These are phyloP conservation scores for Nycticorax nycticorax DNA, from an alignment of 2,113 vertebrate species.

Conservation along the genomic window DNA sequence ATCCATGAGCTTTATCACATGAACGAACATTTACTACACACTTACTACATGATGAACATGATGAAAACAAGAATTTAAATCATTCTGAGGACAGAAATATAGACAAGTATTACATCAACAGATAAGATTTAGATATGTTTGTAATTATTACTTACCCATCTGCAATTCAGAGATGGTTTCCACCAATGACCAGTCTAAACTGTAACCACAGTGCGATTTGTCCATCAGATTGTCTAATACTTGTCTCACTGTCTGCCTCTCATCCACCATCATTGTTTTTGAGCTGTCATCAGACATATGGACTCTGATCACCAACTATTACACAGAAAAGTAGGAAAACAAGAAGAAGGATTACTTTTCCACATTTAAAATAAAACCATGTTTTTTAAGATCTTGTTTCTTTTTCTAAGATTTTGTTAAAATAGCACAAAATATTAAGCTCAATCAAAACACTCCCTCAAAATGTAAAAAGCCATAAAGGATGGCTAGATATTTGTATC, in stretches of 20 bases:
- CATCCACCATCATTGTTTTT: constrained; percentile 99
- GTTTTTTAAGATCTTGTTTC: neutral
- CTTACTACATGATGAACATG: neutral
- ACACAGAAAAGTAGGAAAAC: neutral
- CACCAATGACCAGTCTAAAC: constrained; percentile 95
- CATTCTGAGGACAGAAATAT: neutral
- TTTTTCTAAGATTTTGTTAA: neutral
- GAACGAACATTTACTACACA: neutral
- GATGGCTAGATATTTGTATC: neutral
- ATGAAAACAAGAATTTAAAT: neutral
- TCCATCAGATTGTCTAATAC: constrained; percentile 96
- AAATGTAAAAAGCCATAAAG: neutral
- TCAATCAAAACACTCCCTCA: neutral
- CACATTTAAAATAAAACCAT: neutral
- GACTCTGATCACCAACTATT: constrained; percentile 93
- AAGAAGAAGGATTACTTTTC: neutral
- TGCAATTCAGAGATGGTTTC: constrained; percentile 95
- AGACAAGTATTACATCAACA: neutral
- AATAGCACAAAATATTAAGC: neutral
- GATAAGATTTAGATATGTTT: neutral
- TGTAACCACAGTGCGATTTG: constrained; percentile 96
- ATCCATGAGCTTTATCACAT: neutral
- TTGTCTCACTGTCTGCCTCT: constrained; percentile 95
- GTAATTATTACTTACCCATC: constrained; percentile 85
- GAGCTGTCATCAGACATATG: constrained; percentile 99